Conservation (phyloP, 2,113 vertebrate genomes). For the Monarcha castaneiventris region DNA sequence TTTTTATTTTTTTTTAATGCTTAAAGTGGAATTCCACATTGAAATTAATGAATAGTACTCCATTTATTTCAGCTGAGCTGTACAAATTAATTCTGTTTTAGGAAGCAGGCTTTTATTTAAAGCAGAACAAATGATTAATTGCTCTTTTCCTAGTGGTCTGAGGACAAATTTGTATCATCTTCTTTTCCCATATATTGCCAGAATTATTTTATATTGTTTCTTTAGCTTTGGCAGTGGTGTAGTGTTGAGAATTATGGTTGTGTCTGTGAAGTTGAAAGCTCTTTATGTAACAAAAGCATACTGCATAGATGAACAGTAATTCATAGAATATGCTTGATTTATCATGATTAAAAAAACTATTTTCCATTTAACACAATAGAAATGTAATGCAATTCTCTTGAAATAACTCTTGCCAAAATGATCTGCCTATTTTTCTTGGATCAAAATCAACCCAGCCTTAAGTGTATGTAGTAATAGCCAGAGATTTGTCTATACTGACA, state of each 20-base stretch:
- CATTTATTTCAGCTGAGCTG: neutral
- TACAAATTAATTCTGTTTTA: neutral
- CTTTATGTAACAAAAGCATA: neutral
- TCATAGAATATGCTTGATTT: conserved; percentile 5
- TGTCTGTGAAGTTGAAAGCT: neutral
- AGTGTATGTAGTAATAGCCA: neutral
- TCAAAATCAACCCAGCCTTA: neutral
- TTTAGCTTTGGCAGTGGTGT: neutral
- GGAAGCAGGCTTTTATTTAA: neutral
- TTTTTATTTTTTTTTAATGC: neutral
- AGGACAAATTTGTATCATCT: neutral
- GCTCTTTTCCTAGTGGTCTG: neutral
- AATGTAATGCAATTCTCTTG: neutral
- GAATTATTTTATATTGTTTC: neutral
- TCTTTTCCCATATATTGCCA: neutral
- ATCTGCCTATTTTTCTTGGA: neutral
- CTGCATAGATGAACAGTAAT: neutral
- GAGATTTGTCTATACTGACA: neutral
- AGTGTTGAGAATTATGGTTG: neutral
- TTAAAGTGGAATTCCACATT: neutral
- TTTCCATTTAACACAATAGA: conserved; percentile 19
- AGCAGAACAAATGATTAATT: neutral
- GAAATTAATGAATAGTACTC: neutral
- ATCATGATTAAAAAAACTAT: neutral
- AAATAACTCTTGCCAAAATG: neutral